Evolutionary conservation across 2,797 vertebrate genomes (phyloP).

Genomic region (Ambastaia sidthimunki): DNA sequence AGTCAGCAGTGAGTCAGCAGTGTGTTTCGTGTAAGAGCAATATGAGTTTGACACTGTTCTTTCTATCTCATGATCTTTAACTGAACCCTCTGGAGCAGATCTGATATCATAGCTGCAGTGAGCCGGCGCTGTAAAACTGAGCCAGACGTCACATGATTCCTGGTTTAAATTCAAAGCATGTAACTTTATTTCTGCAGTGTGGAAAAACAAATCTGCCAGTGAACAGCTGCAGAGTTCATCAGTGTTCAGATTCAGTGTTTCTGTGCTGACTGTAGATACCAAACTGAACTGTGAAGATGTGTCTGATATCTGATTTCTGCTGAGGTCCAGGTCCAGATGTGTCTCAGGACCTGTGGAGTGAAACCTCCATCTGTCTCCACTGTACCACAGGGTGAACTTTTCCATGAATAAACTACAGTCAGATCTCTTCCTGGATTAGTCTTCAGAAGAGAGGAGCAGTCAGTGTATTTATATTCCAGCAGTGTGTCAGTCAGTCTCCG

Average conservation of each 20-base stretch:
- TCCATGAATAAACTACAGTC: conserved; percentile 28
- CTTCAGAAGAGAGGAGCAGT: conserved; percentile 38
- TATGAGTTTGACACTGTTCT: not conserved
- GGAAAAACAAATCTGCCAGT: not conserved
- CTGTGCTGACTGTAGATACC: not conserved
- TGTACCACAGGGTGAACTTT: not conserved
- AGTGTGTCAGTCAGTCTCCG: conserved; percentile 29
- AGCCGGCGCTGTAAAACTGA: not conserved
- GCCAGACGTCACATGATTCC: not conserved
- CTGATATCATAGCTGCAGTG: not conserved
- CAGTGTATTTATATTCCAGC: conserved; percentile 32
- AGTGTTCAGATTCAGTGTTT: not conserved
- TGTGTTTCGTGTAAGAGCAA: not conserved
- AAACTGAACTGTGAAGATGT: conserved; percentile 12
- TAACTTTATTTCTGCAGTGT: not conserved
- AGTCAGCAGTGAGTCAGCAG: not conserved
- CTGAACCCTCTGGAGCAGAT: not conserved
- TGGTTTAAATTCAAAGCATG: not conserved
- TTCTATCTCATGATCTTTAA: not conserved
- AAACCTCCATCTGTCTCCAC: conserved; percentile 37
- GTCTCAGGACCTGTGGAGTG: conserved; percentile 29
- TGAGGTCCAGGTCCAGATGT: not conserved
- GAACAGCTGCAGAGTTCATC: not conserved
- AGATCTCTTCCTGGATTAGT: conserved; percentile 15
- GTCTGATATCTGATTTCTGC: conserved; percentile 28